A percentile compares a stretch with the other conserved stretches of the same genome.
These are phyloP conservation scores for Drosophila niveifrons DNA, from an alignment of 2,888 invertebrate species.

Conservation along the genomic window DNA sequence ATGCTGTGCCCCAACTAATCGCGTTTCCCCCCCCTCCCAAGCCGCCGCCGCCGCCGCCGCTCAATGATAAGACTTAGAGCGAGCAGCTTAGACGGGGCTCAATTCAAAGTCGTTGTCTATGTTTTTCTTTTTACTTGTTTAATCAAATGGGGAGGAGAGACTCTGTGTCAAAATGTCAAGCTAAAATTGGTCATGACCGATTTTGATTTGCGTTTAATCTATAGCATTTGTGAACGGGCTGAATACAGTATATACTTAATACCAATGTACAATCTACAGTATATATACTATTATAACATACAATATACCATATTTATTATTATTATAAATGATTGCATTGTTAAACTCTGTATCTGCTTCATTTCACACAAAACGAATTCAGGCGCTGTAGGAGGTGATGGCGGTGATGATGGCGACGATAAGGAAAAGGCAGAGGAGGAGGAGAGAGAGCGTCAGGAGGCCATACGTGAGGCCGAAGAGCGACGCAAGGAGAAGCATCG, in stretches of 20 bases:
- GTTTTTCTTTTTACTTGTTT: background rate
- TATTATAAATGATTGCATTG: conserved; percentile 6
- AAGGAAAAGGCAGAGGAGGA: conserved; percentile 99
- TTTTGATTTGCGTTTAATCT: conserved; percentile 41
- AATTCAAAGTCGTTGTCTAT: conserved; percentile 12
- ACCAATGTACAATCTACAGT: conserved; percentile 21
- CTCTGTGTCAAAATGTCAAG: conserved; percentile 75
- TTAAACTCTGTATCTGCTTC: conserved; percentile 7
- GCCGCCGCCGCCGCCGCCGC: conserved; percentile 10
- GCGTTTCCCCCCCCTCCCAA: conserved; percentile 34
- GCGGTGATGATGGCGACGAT: conserved; percentile 96
- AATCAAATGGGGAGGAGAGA: conserved; percentile 41
- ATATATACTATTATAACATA: background rate
- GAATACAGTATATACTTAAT: background rate
- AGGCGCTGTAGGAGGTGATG: conserved; percentile 97
- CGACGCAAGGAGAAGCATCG: conserved; percentile 99
- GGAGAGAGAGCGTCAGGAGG: conserved; percentile 98
- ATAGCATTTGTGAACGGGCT: background rate
- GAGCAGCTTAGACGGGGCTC: background rate
- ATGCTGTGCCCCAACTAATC: conserved; percentile 66
- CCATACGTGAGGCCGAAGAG: conserved; percentile 98
- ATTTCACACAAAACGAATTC: conserved; percentile 66
- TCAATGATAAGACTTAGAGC: conserved; percentile 35
- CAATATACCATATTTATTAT: conserved; percentile 3
- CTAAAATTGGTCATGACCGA: conserved; percentile 70